Base-by-base conservation (phyloP, 1,140 invertebrate species). In the Sitobion miscanthi region DNA sequence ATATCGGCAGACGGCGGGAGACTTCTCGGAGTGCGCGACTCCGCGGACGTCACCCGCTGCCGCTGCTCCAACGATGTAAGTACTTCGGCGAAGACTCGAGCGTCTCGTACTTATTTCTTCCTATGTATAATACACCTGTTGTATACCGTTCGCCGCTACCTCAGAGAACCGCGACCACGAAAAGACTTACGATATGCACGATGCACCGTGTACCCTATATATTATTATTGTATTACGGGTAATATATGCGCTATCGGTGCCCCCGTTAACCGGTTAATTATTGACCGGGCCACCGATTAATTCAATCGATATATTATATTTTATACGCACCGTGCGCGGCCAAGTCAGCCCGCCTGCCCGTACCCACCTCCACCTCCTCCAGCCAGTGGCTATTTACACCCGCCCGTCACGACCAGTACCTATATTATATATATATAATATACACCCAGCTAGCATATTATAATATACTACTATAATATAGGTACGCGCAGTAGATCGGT, bases 251-350 rank as follows among this genome's bases (percentile, higher is more conserved):
- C 42, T 83, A 83, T 83, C 38, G 83, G 49, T 35, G 88, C 20
- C 8, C 52, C 88, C 88, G 52, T 93, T 93, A 93, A 83, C 91
- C 91, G 91, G 82, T 93, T 93, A 93, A 93, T 93, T 93, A 93
- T 93, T 85, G 82, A 25, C 82, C 49, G 77, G 91, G 90, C 77
- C 90, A 83, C 45, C 91, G 91, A 93, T 93, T 93, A 93, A 93
- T 93, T 85, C 77, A 62, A 83, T 85, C 77, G 91, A 93, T 93
- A 93, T 69, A 69, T 69, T 69, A 69, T 69, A n/a, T 69, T 69
- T n/a, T 69, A 69, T 69, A n/a, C 25, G 62, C 62, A n/a, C 62
- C 25, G 62, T 69, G 25, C 62, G 62, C 62, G 25, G 62, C 30
- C 9, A 69, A 69, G 30, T 30, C 62, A 14, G 30, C 62, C 62